These are phyloP conservation scores for Celastrina argiolus DNA, from an alignment of 2,888 invertebrate species.

Conservation along the genomic window DNA sequence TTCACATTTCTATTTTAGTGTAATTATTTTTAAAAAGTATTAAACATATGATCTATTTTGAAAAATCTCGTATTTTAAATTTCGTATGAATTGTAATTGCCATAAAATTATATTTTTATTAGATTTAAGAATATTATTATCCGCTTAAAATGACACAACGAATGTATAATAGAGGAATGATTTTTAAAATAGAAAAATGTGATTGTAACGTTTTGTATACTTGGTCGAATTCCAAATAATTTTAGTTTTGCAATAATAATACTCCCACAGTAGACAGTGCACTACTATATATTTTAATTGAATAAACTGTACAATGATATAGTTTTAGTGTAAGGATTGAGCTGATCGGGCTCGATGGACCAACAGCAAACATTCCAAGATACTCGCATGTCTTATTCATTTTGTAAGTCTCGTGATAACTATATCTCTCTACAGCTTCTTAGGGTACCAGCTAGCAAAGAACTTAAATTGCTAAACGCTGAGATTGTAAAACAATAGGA, in stretches of 20 bases:
- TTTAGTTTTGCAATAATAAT: background rate
- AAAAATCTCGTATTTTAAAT: background rate
- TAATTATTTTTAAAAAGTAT: background rate
- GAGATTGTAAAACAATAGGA: too few relatives aligned
- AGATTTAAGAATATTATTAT: background rate
- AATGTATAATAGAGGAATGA: background rate
- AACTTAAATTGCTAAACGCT: background rate
- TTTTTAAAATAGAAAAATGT: slow-evolving; percentile 1
- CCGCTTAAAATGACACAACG: slow-evolving; percentile 6
- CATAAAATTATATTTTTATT: slow-evolving; percentile 19
- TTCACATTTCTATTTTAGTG: slow-evolving; percentile 7
- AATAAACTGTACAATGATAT: background rate
- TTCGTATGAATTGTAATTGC: background rate
- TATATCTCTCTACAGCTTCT: background rate
- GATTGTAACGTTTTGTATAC: slow-evolving; percentile 2
- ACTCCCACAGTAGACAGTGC: background rate
- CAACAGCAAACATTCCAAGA: slow-evolving; percentile 3
- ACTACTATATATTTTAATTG: background rate
- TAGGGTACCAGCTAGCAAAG: background rate
- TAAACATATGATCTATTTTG: background rate
- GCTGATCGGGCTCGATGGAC: slow-evolving; percentile 16
- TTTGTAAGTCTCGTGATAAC: background rate
- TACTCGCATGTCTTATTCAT: slow-evolving; percentile 9
- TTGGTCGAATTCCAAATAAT: background rate
- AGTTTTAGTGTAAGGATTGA: background rate